Evolutionary conservation across 1,140 invertebrate species (phyloP).

Genomic region (Nebria ingens): DNA sequence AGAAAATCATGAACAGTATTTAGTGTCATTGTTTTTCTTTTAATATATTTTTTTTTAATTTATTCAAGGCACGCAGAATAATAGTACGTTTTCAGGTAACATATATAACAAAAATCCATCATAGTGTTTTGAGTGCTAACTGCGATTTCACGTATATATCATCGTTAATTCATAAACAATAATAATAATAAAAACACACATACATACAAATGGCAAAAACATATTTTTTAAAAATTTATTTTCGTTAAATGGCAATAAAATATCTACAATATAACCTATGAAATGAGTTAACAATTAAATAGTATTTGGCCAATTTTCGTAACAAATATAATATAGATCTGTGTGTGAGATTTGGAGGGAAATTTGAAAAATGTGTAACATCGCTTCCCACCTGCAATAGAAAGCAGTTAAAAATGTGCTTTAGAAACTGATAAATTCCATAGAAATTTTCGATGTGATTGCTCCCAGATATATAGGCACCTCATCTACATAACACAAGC

Average conservation of each 20-base stretch:
- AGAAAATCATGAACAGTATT: not conserved
- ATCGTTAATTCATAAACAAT: not conserved
- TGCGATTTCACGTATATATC: too few species aligned
- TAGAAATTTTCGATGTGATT: not conserved
- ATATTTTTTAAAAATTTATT: too few species aligned
- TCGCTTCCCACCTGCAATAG: not conserved
- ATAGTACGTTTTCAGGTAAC: not conserved
- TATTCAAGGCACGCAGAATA: not conserved
- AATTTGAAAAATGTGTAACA: too few species aligned
- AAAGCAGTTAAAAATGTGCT: not conserved
- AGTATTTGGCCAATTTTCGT: too few species aligned
- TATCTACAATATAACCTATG: too few species aligned
- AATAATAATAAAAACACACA: not conserved
- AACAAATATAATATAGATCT: too few species aligned
- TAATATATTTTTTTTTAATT: not conserved
- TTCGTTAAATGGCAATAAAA: too few species aligned
- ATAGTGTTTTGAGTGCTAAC: not conserved
- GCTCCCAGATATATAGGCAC: not conserved
- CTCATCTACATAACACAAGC: not conserved
- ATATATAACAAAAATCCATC: not conserved
- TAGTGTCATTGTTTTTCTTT: too few species aligned
- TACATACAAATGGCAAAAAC: too few species aligned
- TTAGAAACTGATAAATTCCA: not conserved
- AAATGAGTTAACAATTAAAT: too few species aligned
- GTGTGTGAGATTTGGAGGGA: too few species aligned